Percentiles rank a stretch among this genome's conserved stretches.
phyloP scores from a whole-genome alignment of 1,140 invertebrate species.

The Drosophila serrata region DNA sequence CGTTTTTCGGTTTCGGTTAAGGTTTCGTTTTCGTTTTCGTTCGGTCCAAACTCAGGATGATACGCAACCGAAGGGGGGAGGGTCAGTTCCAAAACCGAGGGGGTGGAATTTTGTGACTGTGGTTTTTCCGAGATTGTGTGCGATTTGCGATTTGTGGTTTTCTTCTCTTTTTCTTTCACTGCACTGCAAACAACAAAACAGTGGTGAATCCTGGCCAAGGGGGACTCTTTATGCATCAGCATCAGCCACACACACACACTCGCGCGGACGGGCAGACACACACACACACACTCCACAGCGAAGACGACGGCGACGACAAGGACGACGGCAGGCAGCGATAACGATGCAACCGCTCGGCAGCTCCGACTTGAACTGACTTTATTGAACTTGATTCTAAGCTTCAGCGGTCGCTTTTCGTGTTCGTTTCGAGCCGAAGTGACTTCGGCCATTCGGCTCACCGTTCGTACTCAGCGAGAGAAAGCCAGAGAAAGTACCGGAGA shows the following conservation, averaged over 20 bases:
- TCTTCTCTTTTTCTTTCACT: slow-evolving; percentile 39
- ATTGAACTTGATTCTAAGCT: slow-evolving; percentile 31
- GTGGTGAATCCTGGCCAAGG: slow-evolving; percentile 28
- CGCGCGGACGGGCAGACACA: slow-evolving; percentile 1
- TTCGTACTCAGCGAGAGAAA: slow-evolving; percentile 14
- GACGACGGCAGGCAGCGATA: slow-evolving; percentile 38
- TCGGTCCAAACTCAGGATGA: slow-evolving; percentile 26
- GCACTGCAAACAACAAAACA: slow-evolving; percentile 44
- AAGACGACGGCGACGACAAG: slow-evolving; percentile 2
- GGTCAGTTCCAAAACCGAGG: slow-evolving; percentile 10
- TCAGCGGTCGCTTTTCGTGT: slow-evolving; percentile 12
- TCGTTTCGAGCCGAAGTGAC: slow-evolving; percentile 12
- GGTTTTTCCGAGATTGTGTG: slow-evolving; percentile 3
- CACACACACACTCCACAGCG: slow-evolving; percentile 13
- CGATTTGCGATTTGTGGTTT: slow-evolving; percentile 1
- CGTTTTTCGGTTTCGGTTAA: slow-evolving; percentile 44
- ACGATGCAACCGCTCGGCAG: slow-evolving; percentile 77
- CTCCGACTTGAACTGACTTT: slow-evolving; percentile 70
- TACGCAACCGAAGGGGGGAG: slow-evolving; percentile 7
- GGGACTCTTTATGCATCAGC: slow-evolving; percentile 15
- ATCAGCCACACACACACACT: slow-evolving; percentile 22
- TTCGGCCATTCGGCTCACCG: background rate
- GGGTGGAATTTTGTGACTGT: slow-evolving; percentile 6
- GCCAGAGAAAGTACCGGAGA: background rate
- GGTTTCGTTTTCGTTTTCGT: slow-evolving; percentile 42